Conservation (phyloP, 2,113 vertebrate genomes). For the Sebastes schlegelii region DNA sequence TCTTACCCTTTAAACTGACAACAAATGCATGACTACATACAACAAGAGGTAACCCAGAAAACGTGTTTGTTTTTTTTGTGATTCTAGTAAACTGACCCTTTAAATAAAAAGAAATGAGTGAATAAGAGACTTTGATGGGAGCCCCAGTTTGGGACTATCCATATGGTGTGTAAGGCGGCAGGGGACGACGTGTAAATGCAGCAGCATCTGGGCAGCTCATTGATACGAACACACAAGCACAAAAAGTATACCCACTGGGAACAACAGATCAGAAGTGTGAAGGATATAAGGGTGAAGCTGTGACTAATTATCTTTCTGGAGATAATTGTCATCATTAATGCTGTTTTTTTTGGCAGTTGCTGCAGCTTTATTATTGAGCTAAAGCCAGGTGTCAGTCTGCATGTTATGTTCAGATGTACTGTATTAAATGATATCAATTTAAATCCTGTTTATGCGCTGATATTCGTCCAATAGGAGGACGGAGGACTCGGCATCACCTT, state of each 20-base stretch:
- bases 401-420: neutral
- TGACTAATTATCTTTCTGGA: constrained; percentile 25
- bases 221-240: constrained; percentile 31
- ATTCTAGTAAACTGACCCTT: neutral
- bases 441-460: neutral
- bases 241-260: neutral
- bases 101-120: constrained; percentile 13
- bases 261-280: constrained; percentile 27
- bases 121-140: constrained; percentile 1
- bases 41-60: neutral
- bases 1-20: neutral
- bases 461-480: constrained; percentile 84
- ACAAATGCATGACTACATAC: neutral
- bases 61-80: neutral
- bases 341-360: constrained; percentile 7
- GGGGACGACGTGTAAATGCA: neutral
- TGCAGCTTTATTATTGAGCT: neutral
- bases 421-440: neutral
- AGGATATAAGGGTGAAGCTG: constrained; percentile 11
- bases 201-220: constrained; percentile 31
- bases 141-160: constrained; percentile 6
- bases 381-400: neutral
- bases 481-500: constrained; percentile 88
- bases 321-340: neutral
- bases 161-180: constrained; percentile 1